A percentile compares a stretch with the other conserved stretches of the same genome.
Evolutionary conservation across 1,140 invertebrate species (phyloP).

Genomic region (Globodera ellingtonae): DNA sequence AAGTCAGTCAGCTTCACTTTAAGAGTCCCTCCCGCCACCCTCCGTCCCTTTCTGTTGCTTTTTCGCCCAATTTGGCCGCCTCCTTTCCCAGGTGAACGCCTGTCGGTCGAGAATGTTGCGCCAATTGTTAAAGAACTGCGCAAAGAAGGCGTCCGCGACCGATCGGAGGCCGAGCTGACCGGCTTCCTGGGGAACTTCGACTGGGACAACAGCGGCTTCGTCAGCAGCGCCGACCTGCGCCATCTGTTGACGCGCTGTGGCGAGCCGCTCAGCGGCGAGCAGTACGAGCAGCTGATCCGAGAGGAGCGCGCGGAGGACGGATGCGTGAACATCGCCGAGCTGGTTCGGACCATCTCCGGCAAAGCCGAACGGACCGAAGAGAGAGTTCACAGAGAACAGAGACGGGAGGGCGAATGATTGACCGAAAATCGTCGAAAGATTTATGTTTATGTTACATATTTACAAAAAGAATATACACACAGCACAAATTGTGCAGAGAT

Average conservation of each 20-base stretch:
- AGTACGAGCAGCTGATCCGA: conserved; percentile 15
- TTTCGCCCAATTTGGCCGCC: background rate
- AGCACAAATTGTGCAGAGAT: no score
- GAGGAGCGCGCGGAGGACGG: conserved; percentile 17
- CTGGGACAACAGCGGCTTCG: conserved; percentile 20
- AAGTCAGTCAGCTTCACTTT: background rate
- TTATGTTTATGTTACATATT: no score
- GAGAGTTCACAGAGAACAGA: background rate
- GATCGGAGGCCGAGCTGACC: conserved; percentile 18
- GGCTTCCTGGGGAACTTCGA: conserved; percentile 25
- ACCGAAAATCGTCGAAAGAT: no score
- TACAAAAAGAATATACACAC: no score
- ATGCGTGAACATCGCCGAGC: conserved; percentile 14
- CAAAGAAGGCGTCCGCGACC: conserved; percentile 21
- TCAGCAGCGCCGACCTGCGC: conserved; percentile 17
- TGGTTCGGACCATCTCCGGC: conserved; percentile 16
- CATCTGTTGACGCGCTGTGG: conserved; percentile 18
- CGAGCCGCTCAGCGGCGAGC: conserved; percentile 21
- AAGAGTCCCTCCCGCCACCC: background rate
- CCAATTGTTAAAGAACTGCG: conserved; percentile 12
- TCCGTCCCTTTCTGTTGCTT: background rate
- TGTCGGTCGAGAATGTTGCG: background rate
- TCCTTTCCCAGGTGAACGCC: background rate
- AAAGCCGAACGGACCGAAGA: background rate
- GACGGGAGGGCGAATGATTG: background rate